A percentile compares a stretch with the other conserved stretches of the same genome.
Evolutionary conservation across 2,888 invertebrate genomes (phyloP).

Genomic region (Uropetala carovei): DNA sequence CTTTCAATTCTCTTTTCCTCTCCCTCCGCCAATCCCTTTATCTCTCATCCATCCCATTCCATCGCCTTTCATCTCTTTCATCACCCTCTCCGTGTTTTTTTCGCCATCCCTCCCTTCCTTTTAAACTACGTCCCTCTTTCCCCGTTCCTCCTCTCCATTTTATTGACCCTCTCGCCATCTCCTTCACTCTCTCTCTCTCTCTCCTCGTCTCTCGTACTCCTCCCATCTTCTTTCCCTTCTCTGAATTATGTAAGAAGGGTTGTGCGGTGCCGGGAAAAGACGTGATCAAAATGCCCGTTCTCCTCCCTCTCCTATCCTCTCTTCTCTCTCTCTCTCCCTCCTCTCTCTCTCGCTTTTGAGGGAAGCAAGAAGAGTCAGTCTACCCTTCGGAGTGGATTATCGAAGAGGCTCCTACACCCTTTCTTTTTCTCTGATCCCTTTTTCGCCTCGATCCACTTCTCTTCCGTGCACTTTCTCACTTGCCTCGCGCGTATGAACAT

Average conservation of each 20-base stretch:
- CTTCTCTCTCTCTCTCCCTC: background rate
- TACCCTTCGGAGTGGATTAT: conserved; percentile 45
- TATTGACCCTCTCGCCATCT: background rate
- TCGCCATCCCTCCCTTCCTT: too few relatives aligned
- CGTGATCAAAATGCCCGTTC: conserved; percentile 58
- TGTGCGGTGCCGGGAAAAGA: background rate
- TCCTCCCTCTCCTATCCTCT: background rate
- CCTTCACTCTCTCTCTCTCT: background rate
- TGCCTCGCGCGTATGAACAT: background rate
- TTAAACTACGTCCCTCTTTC: too few relatives aligned
- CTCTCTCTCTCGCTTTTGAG: background rate
- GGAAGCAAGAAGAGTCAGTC: background rate
- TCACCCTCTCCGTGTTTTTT: background rate
- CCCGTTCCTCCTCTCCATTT: too few relatives aligned
- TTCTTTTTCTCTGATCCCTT: too few relatives aligned
- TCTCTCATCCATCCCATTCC: too few relatives aligned
- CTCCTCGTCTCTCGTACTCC: background rate
- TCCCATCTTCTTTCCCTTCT: background rate
- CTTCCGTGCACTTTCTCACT: too few relatives aligned
- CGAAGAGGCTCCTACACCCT: background rate
- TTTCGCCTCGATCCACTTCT: background rate
- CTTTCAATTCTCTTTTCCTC: background rate
- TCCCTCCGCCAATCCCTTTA: background rate
- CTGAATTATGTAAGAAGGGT: conserved; percentile 54
- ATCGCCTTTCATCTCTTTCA: background rate